Evolutionary conservation across 2,797 vertebrate species (phyloP).

Genomic region (Alauda arvensis): DNA sequence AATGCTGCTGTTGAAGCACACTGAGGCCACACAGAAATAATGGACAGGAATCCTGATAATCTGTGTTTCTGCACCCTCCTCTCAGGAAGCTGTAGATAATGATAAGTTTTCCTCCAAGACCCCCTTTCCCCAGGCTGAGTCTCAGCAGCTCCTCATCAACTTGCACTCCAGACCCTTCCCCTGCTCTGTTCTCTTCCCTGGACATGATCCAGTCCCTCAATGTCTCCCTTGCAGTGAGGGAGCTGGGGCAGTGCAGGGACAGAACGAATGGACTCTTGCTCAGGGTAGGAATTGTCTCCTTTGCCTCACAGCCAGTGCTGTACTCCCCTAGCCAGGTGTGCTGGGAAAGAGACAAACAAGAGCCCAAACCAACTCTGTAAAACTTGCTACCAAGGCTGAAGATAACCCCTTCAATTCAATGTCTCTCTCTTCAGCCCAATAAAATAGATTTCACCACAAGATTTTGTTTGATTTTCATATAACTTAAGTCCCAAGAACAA

Average conservation of each 20-base stretch:
- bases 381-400: background rate
- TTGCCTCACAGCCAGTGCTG: background rate
- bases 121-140: background rate
- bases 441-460: background rate
- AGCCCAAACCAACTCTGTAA: background rate
- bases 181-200: background rate
- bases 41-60: background rate
- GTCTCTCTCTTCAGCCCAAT: background rate
- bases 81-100: background rate
- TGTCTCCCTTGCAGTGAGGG: too few species aligned
- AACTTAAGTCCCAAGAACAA: background rate
- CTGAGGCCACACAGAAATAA: background rate
- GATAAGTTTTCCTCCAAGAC: fast-evolving
- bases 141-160: background rate
- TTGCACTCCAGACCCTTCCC: background rate
- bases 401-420: background rate
- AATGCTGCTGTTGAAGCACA: background rate
- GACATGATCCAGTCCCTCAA: fast-evolving
- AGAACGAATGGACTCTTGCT: background rate
- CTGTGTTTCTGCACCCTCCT: background rate
- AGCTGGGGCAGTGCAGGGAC: too few species aligned
- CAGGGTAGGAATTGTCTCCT: background rate
- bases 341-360: background rate
- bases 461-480: background rate
- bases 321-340: background rate